Base-by-base conservation (phyloP, 2,888 invertebrate species). In the Thera obeliscata region DNA sequence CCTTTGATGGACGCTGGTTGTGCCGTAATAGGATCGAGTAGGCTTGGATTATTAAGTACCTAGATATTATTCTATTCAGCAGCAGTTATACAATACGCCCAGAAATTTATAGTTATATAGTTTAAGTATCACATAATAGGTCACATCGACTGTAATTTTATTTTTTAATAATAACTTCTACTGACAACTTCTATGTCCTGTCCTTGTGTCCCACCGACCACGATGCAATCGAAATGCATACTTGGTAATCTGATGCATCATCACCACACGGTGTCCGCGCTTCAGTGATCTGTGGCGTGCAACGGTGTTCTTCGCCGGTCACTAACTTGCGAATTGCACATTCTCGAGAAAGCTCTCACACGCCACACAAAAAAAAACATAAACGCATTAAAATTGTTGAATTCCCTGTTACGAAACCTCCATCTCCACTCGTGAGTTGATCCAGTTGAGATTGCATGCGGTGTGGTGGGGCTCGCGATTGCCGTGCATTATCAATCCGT, bases 401-500 rank as follows among this genome's bases (percentile, higher is more conserved):
- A 62, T 59, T 65, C 36, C 41, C 41, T 64, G 54, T 69, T 64
- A 66, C 59, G 65, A 65, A 62, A 56, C 41, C 49, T 3, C 22
- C 64, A 58, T 62, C 60, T 56, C 62, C 33, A n/a, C 61, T 54
- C 57, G 22, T 56, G 69, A 33, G 55, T 61, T 74, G 75, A 73
- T 72, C 74, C 76, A 77, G 77, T 78, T 79, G 56, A 56, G 52
- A 64, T 48, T 57, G 60, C 55, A 56, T 22, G 41, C 9, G 56
- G 50, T 8, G 70, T 77, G 76, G 84, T 69, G 79, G 83, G 80
- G 82, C 73, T 69, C 64, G 61, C 69, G 70, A 55, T 69, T 79
- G 71, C 70, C 67, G 81, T 77, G 78, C 83, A 81, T 77, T 80
- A 79, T 62, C 78, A 74, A 77, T 78, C 78, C 80, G 79, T 76